Base-by-base conservation (phyloP, 2,797 vertebrate genomes). In the Semotilus atromaculatus region DNA sequence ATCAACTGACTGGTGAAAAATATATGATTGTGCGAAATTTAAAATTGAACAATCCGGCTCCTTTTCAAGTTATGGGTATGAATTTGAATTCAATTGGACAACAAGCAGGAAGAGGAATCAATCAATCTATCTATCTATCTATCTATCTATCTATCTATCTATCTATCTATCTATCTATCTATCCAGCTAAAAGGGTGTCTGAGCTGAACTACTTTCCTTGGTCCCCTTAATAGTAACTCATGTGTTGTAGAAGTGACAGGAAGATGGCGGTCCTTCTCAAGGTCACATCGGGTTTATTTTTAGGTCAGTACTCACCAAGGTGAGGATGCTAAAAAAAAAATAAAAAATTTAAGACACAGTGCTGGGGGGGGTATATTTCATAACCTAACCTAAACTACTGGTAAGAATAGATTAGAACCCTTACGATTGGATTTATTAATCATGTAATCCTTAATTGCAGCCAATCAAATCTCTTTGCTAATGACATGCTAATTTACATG, bases 241-340 rank as follows among this genome's bases (percentile, higher is more conserved):
- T 64, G 38, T 82, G 73, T 73, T 82, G 80, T 64, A 31, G 68
- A 73, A 72, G 70, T 83, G 64, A 83, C 80, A 81, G 88, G 53
- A 67, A 83, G 76, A 83, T 81, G 64, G 43, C 31, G 43, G 71
- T 31, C 8, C 48, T 66, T 70, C 83, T 89, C 86, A 85, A 82
- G 85, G 82, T 75, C 45, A 34, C 53, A 76, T 77, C 43, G 23
- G 72, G 58, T 58, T 81, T 85, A 79, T 84, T 89, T 89, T 89
- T 86, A 85, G 77, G 88, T 84, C 84, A 89, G 66, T 31, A 51
- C 73, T 79, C 79, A 74, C 62, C 80, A 85, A 86, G 85, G 82
- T 86, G 79, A 85, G 68, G 1, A 66, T 80, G 85, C 81, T 82
- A 80, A 83, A 84, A 74, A 72, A 26, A 29, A 70, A 31, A 31